Evolutionary conservation across 2,888 invertebrate species (phyloP), one percentile per base, ranked within the genome.

Genomic region (Lutraria lutraria): DNA sequence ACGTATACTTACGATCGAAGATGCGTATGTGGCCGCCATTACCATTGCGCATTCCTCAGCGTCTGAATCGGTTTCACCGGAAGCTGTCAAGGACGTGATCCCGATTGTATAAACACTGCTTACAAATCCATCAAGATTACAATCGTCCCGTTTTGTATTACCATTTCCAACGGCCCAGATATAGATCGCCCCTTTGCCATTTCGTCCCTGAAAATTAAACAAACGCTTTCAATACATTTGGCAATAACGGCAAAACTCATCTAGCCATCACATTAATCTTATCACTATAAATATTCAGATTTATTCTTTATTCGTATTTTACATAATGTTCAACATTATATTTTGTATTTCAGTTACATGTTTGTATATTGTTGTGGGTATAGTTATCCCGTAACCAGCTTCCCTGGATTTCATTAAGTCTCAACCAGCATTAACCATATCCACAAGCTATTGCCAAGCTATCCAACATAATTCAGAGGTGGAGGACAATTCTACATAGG

Each of bases 151-250:
- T 8, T 85, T 29, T 2, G 0, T 0, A n/a, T 85, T 81, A 21
- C 88, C 88, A 82, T 88, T 88, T 25, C 88, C 88, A 16, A 85
- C 81, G 3, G 88, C 88, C 88, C 88, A 88, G 0, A 72, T 72
- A 31, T 85, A 85, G 25, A 88, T 88, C n/a, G 52, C 88, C 16
- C 88, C 88, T 53, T 56, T 76, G 10, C 85, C 85, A 19, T 56
- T 56, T 76, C 85, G 29, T 21, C 85, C 85, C 85, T 85, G 76
- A 52, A 29, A 53, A 16, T 31, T 13, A n/a, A 34, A 53, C 29
- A 81, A 25, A 29, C 19, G 16, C 15, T 56, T 15, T n/a, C n/a
- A n/a, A n/a, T 56, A 56, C 56, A 56, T 56, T 56, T 56, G 1
- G 19, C 13, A 19, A 56, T 8, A 8, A 19, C 19, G 56, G 0